These are phyloP conservation scores for Drosophila paucipuncta DNA, from an alignment of 2,888 invertebrate species.

Conservation along the genomic window DNA sequence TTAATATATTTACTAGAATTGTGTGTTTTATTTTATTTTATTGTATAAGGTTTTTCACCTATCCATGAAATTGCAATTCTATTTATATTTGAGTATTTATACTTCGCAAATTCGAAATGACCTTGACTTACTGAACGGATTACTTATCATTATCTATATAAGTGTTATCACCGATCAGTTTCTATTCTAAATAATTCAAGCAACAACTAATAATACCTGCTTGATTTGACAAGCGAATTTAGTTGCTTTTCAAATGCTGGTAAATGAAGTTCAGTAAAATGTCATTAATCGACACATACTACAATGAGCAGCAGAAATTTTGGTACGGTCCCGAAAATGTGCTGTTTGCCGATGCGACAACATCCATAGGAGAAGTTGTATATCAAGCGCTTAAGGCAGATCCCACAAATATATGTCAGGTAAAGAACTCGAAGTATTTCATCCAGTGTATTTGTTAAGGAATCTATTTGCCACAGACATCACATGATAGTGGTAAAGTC, in stretches of 20 bases:
- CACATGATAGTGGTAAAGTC: conserved; percentile 37
- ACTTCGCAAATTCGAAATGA: neutral
- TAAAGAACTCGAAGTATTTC: neutral
- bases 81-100: neutral
- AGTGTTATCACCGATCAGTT: neutral
- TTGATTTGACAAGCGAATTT: neutral
- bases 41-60: neutral
- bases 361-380: conserved; percentile 42
- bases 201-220: neutral
- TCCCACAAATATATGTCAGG: conserved; percentile 37
- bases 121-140: neutral
- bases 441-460: too few species aligned
- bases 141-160: neutral
- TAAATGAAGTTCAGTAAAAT: conserved; percentile 12
- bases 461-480: conserved; percentile 36
- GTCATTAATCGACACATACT: conserved; percentile 36
- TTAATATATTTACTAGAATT: neutral
- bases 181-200: neutral
- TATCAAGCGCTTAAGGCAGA: conserved; percentile 33
- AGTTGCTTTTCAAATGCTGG: conserved; percentile 15
- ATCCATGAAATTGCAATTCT: neutral
- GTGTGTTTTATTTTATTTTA: neutral
- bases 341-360: neutral
- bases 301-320: conserved; percentile 15
- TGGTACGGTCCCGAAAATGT: conserved; percentile 30